Evolutionary conservation across 2,888 invertebrate species (phyloP).

Genomic region (Cloeon dipterum): DNA sequence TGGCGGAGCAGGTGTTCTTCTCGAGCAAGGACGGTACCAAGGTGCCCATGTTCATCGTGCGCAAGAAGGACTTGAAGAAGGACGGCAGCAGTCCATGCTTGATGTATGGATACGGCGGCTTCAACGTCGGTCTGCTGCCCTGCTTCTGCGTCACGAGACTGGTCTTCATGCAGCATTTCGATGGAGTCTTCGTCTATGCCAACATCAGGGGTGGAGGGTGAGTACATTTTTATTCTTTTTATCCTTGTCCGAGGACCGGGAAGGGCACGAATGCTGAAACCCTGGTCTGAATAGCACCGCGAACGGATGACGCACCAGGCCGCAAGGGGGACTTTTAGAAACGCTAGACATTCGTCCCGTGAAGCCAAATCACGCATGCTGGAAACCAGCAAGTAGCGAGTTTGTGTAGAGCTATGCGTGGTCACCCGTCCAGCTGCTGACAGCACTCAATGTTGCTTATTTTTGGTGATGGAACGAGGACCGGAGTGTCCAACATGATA

Average conservation of each 20-base stretch:
- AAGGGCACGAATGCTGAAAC: too few species aligned
- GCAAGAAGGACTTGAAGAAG: conserved; percentile 41
- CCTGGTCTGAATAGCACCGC: too few species aligned
- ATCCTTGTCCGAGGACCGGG: too few species aligned
- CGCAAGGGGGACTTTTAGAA: conserved; percentile 18
- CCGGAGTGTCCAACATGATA: too few species aligned
- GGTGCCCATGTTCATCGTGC: conserved; percentile 88
- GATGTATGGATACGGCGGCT: conserved; percentile 93
- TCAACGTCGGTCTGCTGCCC: conserved; percentile 80
- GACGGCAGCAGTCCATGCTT: conserved; percentile 61
- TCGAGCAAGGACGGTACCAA: conserved; percentile 77
- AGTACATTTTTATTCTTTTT: too few species aligned
- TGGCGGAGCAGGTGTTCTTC: conserved; percentile 79
- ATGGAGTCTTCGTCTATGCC: conserved; percentile 73
- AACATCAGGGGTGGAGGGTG: conserved; percentile 94
- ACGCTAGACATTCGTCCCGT: too few species aligned
- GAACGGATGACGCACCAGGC: not conserved
- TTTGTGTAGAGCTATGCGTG: too few species aligned
- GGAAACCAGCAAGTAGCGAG: conserved; percentile 32
- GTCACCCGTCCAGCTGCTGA: conserved; percentile 39
- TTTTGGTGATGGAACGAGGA: conserved; percentile 29
- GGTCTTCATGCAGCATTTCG: conserved; percentile 71
- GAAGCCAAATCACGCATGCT: too few species aligned
- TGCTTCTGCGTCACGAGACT: conserved; percentile 69
- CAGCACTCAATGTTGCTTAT: conserved; percentile 32